A percentile compares a stretch with the other conserved stretches of the same genome.
phyloP scores from a whole-genome alignment of 2,113 vertebrate genomes.

The Puntigrus tetrazona region DNA sequence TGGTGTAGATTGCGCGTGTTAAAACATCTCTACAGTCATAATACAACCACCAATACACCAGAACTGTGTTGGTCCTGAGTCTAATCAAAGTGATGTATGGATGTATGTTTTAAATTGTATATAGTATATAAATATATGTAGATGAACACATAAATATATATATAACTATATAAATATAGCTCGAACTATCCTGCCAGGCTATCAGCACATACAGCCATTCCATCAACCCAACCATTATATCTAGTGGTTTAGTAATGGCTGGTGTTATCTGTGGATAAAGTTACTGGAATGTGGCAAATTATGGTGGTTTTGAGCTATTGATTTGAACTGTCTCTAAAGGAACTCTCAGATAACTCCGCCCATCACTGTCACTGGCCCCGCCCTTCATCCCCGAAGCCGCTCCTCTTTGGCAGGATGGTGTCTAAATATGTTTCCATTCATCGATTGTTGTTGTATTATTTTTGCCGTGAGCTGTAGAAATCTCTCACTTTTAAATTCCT shows the following conservation, averaged over 20 bases:
- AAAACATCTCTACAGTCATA: not conserved
- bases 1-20: not conserved
- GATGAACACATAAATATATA: constrained; percentile 76
- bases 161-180: constrained; percentile 59
- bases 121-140: constrained; percentile 77
- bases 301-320: not conserved
- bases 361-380: constrained; percentile 7
- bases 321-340: no score
- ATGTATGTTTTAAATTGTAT: constrained; percentile 79
- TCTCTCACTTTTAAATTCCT: constrained; percentile 51
- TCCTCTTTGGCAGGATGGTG: constrained; percentile 73
- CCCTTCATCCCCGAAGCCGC: not conserved
- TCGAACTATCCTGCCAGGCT: constrained; percentile 75
- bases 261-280: constrained; percentile 8
- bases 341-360: not conserved
- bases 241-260: constrained; percentile 23
- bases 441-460: constrained; percentile 73
- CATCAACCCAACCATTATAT: constrained; percentile 14
- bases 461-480: constrained; percentile 68
- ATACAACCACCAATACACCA: constrained; percentile 49
- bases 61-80: constrained; percentile 40
- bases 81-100: constrained; percentile 71
- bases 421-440: constrained; percentile 77
- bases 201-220: constrained; percentile 54
- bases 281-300: not conserved